phyloP scores from a whole-genome alignment of 2,888 invertebrate genomes.

The Shargacucullia verbasci region DNA sequence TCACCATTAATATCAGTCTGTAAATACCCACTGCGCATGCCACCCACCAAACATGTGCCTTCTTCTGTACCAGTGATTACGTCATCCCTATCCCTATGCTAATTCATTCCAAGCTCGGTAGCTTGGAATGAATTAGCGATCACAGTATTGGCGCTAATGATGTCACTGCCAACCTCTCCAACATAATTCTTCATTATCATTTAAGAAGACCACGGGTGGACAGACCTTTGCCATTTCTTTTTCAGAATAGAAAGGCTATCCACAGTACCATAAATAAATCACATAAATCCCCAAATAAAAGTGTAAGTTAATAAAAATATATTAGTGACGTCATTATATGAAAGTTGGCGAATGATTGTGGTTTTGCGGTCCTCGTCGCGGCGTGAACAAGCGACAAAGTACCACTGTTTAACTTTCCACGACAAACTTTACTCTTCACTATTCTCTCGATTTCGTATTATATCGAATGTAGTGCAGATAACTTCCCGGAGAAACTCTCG shows the following conservation, averaged over 20 bases:
- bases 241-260: not conserved
- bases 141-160: no score
- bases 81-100: no score
- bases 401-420: slow-evolving; percentile 71
- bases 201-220: no score
- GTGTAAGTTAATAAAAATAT: slow-evolving; percentile 35
- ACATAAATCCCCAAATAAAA: not conserved
- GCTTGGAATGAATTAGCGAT: no score
- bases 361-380: slow-evolving; percentile 59
- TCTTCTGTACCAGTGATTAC: no score
- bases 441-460: slow-evolving; percentile 69
- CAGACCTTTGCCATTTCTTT: no score
- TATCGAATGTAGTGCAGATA: slow-evolving; percentile 66
- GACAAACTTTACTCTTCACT: slow-evolving; percentile 70
- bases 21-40: no score
- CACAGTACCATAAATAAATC: not conserved
- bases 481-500: slow-evolving; percentile 59
- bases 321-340: slow-evolving; percentile 56
- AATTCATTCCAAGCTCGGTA: no score
- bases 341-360: slow-evolving; percentile 65
- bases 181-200: no score
- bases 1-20: no score
- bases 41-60: no score
- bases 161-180: no score
- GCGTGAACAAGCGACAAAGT: slow-evolving; percentile 64